Conservation (phyloP, 2,113 vertebrate genomes). For the Clinocottus analis region DNA sequence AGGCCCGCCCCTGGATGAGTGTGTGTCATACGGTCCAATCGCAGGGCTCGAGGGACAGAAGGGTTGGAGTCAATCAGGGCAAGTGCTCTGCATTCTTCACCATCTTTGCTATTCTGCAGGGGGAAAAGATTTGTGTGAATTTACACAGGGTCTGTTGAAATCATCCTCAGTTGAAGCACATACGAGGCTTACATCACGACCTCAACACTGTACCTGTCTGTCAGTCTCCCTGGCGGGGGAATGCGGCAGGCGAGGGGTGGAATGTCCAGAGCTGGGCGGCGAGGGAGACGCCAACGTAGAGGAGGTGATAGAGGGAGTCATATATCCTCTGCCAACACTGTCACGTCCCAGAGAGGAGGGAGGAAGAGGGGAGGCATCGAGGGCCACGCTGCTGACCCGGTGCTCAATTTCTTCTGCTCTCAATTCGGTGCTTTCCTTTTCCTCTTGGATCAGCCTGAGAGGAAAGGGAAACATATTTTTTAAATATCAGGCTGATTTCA, state of each 20-base stretch:
- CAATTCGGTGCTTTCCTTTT: conserved; percentile 93
- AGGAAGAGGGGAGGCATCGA: conserved; percentile 85
- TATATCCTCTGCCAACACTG: conserved; percentile 84
- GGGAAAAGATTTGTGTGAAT: not conserved
- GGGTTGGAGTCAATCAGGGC: conserved; percentile 89
- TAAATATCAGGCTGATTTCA: not conserved
- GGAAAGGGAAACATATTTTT: not conserved
- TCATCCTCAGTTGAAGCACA: not conserved
- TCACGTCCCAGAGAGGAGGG: conserved; percentile 84
- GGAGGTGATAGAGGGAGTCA: conserved; percentile 91
- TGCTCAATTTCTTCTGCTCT: conserved; percentile 93
- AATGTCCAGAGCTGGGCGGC: conserved; percentile 92
- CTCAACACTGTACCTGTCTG: conserved; percentile 78
- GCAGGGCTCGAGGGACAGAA: conserved; percentile 89
- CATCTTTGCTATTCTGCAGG: conserved; percentile 90
- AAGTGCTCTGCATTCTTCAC: conserved; percentile 85
- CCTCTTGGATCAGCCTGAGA: conserved; percentile 91
- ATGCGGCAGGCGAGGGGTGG: conserved; percentile 90
- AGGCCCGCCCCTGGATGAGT: conserved; percentile 89
- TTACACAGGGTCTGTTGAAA: not conserved
- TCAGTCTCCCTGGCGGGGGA: conserved; percentile 90
- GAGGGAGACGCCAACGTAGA: conserved; percentile 92
- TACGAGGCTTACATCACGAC: not conserved
- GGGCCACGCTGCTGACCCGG: conserved; percentile 89
- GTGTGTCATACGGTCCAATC: conserved; percentile 91